phyloP scores from a whole-genome alignment of 2,113 vertebrate species.

The Sterna hirundo region DNA sequence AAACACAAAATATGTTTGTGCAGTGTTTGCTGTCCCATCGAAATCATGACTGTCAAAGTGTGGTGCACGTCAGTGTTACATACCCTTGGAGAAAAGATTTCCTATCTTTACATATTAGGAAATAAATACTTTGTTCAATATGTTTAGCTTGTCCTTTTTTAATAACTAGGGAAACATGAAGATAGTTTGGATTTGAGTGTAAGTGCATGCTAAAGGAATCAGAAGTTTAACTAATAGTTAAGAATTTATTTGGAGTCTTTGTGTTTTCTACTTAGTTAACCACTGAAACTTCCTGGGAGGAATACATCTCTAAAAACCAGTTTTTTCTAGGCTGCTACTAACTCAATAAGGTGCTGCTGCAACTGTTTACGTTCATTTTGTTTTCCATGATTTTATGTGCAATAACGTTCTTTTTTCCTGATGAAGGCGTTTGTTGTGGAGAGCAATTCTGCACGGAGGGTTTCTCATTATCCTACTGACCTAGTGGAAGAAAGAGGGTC shows the following conservation, averaged over 20 bases:
- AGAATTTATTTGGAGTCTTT: not conserved
- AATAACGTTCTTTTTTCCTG: not conserved
- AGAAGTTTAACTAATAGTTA: not conserved
- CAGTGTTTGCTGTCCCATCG: not conserved
- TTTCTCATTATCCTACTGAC: not conserved
- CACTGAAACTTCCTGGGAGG: not conserved
- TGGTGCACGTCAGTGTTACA: not conserved
- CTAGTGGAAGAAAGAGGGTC: not conserved
- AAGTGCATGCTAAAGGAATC: not conserved
- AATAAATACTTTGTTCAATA: not conserved
- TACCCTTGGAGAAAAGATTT: not conserved
- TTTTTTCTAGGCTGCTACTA: not conserved
- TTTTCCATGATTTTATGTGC: not conserved
- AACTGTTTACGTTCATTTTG: not conserved
- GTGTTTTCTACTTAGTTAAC: not conserved
- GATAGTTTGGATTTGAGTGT: not conserved
- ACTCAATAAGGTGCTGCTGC: not conserved
- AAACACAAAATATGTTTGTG: not conserved
- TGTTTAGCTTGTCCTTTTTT: not conserved
- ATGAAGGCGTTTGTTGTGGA: not conserved
- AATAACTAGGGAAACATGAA: not conserved
- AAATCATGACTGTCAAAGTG: not conserved
- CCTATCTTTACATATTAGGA: not conserved
- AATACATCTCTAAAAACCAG: accelerated
- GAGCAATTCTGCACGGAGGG: not conserved